A percentile compares a stretch with the other conserved stretches of the same genome.
Conservation (phyloP, 2,888 invertebrate species). For the Nymphalis urticae region DNA sequence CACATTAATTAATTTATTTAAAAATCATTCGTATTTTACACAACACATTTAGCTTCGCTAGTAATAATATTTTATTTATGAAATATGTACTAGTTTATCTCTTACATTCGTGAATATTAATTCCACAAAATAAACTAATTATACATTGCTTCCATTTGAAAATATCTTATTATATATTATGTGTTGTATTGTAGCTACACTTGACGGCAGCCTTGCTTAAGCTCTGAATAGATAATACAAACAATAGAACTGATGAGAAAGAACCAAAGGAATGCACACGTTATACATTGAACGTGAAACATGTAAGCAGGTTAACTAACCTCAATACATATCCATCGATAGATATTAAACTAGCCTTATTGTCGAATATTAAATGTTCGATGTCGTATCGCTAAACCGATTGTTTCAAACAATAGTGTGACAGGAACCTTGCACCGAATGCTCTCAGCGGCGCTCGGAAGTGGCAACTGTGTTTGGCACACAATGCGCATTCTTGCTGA, state of each 20-base stretch:
- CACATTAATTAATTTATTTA: neutral
- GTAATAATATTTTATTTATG: neutral
- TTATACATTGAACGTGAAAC: constrained; percentile 24
- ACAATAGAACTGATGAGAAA: constrained; percentile 24
- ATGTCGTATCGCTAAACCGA: constrained; percentile 15
- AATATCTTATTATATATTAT: neutral
- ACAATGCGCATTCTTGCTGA: constrained; percentile 60
- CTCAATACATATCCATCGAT: constrained; percentile 23
- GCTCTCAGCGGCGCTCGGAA: constrained; percentile 52
- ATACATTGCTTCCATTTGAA: neutral
- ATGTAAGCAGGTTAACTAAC: neutral
- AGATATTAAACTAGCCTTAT: constrained; percentile 16
- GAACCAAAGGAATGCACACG: constrained; percentile 14
- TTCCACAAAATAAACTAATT: too few species aligned
- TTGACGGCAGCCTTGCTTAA: constrained; percentile 19
- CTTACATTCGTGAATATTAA: too few species aligned
- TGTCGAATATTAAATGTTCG: constrained; percentile 15
- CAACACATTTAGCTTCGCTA: neutral
- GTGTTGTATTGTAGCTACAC: constrained; percentile 2
- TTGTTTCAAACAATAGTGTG: constrained; percentile 40
- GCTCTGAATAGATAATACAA: constrained; percentile 21
- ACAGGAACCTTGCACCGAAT: constrained; percentile 44
- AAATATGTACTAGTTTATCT: too few species aligned
- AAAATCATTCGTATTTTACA: neutral
- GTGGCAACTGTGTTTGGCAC: constrained; percentile 49